These are phyloP conservation scores for Metalampra italica DNA, from an alignment of 2,888 invertebrate genomes.

Conservation along the genomic window DNA sequence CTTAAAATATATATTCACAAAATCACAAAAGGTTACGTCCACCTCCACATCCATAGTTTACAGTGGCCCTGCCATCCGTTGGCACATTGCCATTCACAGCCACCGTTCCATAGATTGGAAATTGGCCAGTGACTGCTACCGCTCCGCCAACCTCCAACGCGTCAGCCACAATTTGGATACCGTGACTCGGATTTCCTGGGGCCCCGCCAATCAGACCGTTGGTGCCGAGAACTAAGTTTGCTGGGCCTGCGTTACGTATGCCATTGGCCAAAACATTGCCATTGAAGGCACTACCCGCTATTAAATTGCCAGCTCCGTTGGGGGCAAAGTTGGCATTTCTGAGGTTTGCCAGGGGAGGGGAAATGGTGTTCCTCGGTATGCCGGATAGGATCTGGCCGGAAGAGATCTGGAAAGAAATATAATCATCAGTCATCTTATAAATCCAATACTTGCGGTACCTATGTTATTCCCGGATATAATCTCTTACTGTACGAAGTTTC, in stretches of 20 bases:
- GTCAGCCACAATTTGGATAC: constrained; percentile 43
- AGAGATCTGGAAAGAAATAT: constrained; percentile 25
- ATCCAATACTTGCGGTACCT: too few species aligned
- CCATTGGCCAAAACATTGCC: background rate
- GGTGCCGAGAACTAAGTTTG: background rate
- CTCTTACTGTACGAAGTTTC: too few species aligned
- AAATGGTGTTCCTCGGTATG: background rate
- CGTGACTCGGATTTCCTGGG: constrained; percentile 29
- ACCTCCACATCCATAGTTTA: constrained; percentile 34
- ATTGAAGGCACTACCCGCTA: too few species aligned
- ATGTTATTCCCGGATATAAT: too few species aligned
- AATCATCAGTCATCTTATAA: too few species aligned
- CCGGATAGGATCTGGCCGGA: constrained; percentile 8
- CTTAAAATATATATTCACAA: background rate
- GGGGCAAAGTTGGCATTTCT: background rate
- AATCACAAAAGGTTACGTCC: background rate
- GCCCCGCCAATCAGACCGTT: constrained; percentile 24
- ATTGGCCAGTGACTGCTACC: constrained; percentile 42
- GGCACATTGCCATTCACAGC: constrained; percentile 45
- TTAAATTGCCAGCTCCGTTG: background rate
- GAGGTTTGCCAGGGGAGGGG: background rate
- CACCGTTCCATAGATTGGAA: constrained; percentile 50
- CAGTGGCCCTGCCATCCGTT: constrained; percentile 39
- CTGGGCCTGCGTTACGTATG: background rate
- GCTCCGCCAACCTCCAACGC: constrained; percentile 47